These are phyloP conservation scores for Ciconia maguari DNA, from an alignment of 2,113 vertebrate genomes.

Conservation along the genomic window DNA sequence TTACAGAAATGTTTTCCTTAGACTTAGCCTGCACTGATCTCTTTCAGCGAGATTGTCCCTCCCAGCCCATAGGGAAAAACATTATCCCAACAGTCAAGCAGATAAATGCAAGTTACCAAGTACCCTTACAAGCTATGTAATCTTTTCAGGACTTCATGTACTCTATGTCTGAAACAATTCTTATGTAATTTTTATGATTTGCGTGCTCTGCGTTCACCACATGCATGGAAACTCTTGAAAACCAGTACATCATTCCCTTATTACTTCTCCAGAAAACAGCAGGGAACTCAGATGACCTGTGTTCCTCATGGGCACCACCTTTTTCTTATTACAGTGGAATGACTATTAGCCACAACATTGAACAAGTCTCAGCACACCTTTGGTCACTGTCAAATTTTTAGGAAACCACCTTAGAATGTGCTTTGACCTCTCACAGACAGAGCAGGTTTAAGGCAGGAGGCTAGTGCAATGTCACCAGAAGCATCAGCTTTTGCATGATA, in stretches of 20 bases:
- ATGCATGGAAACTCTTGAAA: background rate
- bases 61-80: background rate
- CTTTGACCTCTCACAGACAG: background rate
- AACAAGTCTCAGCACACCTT: background rate
- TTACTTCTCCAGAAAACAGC: background rate
- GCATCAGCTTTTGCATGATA: background rate
- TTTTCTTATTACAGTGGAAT: background rate
- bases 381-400: background rate
- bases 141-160: background rate
- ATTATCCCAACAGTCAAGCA: background rate
- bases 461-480: background rate
- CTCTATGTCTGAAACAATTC: background rate
- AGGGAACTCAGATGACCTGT: accelerated
- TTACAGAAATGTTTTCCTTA: background rate
- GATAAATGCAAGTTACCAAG: background rate
- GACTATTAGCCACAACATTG: background rate
- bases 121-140: background rate
- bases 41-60: background rate
- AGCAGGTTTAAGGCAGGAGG: background rate
- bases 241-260: background rate
- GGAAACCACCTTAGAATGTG: background rate
- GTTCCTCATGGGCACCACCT: accelerated
- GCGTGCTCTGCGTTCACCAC: background rate
- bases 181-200: background rate
- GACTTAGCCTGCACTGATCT: background rate